Percentiles rank a stretch among this genome's conserved stretches.
Conservation (phyloP, 2,888 invertebrate genomes). For the Drosophila rellima region DNA sequence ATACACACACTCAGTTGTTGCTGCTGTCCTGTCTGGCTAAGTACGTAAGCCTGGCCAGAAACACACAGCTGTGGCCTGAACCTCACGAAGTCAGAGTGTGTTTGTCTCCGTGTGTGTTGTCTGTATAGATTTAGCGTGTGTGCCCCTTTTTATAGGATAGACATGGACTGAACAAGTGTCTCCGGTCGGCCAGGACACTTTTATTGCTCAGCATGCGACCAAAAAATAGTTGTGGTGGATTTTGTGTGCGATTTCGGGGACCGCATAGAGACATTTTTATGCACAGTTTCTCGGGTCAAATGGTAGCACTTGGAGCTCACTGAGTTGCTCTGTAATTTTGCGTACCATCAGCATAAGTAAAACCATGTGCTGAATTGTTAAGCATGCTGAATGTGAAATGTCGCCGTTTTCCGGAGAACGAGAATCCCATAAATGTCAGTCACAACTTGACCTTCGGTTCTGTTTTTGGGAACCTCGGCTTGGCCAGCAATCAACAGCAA, state of each 20-base stretch:
- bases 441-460: slow-evolving; percentile 49
- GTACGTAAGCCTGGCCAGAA: slow-evolving; percentile 67
- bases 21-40: slow-evolving; percentile 37
- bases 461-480: slow-evolving; percentile 12
- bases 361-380: slow-evolving; percentile 76
- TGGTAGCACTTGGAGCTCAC: slow-evolving; percentile 13
- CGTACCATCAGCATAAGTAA: slow-evolving; percentile 58
- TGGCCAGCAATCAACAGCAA: slow-evolving; percentile 40
- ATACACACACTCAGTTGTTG: slow-evolving; percentile 27
- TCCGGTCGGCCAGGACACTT: slow-evolving; percentile 70
- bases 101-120: slow-evolving; percentile 19
- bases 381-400: slow-evolving; percentile 56
- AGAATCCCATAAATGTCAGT: slow-evolving; percentile 59
- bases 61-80: slow-evolving; percentile 63
- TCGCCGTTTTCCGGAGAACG: slow-evolving; percentile 31
- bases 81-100: slow-evolving; percentile 17
- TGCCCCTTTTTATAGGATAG: slow-evolving; percentile 70
- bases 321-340: slow-evolving; percentile 40
- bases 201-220: slow-evolving; percentile 76
- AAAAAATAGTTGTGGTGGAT: slow-evolving; percentile 79
- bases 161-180: slow-evolving; percentile 73
- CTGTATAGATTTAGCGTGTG: slow-evolving; percentile 62
- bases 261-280: slow-evolving; percentile 64
- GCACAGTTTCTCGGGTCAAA: slow-evolving; percentile 30
- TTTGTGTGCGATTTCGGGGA: slow-evolving; percentile 68